A percentile compares a stretch with the other conserved stretches of the same genome.
phyloP scores from a whole-genome alignment of 2,888 invertebrate species.

The Nemoura dubitans region DNA sequence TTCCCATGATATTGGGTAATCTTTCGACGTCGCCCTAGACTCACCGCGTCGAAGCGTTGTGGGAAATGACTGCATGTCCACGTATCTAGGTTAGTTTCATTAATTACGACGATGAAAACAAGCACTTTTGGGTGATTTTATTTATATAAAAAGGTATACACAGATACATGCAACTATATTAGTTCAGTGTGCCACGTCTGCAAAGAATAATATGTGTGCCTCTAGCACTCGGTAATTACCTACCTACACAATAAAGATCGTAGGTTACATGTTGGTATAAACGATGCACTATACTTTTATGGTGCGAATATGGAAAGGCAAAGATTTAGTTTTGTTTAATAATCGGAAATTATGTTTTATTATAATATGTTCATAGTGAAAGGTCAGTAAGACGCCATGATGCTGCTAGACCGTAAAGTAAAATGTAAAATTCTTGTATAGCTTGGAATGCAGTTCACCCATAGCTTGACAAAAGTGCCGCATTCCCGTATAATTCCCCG shows the following conservation, averaged over 20 bases:
- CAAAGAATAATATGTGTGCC: not conserved
- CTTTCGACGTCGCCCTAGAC: not conserved
- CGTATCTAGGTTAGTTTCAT: not conserved
- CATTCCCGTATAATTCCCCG: not conserved
- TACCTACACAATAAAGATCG: not conserved
- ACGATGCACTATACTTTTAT: not conserved
- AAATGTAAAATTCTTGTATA: not conserved
- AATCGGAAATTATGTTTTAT: not conserved
- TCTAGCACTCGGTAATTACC: not conserved
- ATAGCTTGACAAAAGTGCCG: not conserved
- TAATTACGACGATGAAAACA: not conserved
- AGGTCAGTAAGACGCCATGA: not conserved
- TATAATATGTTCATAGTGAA: not conserved
- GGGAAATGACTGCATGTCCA: not conserved
- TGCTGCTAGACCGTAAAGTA: not conserved
- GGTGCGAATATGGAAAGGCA: not conserved
- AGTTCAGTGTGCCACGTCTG: not conserved
- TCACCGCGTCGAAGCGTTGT: not conserved
- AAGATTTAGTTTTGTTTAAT: not conserved
- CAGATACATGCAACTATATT: not conserved
- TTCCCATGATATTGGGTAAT: not conserved
- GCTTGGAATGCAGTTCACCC: slow-evolving; percentile 12
- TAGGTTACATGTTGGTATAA: not conserved
- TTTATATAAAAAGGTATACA: not conserved
- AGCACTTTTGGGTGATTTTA: not conserved